Evolutionary conservation across 2,888 invertebrate genomes (phyloP), one percentile per base, ranked within the genome.

Genomic region (Apamea sordens): DNA sequence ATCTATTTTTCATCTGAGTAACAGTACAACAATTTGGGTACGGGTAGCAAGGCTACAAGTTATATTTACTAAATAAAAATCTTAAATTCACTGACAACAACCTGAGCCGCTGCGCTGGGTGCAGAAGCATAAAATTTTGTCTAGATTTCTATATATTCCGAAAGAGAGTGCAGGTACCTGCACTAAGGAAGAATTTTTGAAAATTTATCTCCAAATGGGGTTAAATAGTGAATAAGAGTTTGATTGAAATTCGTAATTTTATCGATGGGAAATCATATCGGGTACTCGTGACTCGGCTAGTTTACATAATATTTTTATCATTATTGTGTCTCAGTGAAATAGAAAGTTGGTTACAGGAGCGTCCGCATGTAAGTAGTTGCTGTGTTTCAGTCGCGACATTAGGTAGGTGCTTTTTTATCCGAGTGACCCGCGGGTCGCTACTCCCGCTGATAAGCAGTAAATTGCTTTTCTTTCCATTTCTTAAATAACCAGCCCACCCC

Each of bases 381-480:
- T 90, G 88, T 91, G 90, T 91, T 89, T 89, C 88, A 82, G 92
- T 78, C 73, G 89, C 90, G 89, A 91, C 90, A 89, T 91, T 93
- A 92, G 92, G 80, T 78, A 85, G 78, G 59, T 84, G 81, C 91
- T 86, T 93, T 94, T 93, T 93, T 93, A 93, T 90, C 91, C 89
- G 90, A 93, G 93, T 95, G 95, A 95, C 95, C 94, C 93, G 90
- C 91, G 93, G 93, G 90, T 91, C 91, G 92, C 91, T 94, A 92
- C 93, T 95, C 91, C 88, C 90, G 90, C 94, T 95, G 95, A 96
- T 95, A 96, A 95, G 94, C 95, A 95, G 94, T 95, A 95, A 96
- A 96, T 96, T 95, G 94, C 95, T 95, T 96, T 96, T 96, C 94
- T 95, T 95, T 95, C 94, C 93, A 95, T 95, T 95, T 95, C 95